Evolutionary conservation across 1,140 invertebrate genomes (phyloP).

Genomic region (Xylocopa sonorina): DNA sequence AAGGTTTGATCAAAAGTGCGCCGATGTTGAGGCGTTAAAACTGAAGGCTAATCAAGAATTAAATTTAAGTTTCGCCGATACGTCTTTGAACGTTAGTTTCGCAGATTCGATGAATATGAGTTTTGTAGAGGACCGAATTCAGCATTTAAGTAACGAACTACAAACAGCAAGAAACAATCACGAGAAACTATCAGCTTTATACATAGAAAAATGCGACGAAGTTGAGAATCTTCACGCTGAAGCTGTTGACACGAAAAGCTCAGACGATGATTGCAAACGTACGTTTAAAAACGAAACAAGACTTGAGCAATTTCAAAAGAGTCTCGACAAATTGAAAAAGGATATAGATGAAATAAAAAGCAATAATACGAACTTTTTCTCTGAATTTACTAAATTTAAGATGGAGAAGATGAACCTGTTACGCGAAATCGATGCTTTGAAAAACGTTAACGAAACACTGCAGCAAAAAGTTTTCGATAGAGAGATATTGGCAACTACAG

Average conservation of each 20-base stretch:
- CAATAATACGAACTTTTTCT: neutral
- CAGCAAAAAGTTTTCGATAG: slow-evolving; percentile 36
- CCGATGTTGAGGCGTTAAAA: slow-evolving; percentile 62
- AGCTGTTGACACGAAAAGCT: neutral
- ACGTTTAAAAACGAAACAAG: slow-evolving; percentile 5
- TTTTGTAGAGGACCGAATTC: slow-evolving; percentile 45
- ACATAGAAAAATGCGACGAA: slow-evolving; percentile 48
- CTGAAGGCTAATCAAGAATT: slow-evolving; percentile 70
- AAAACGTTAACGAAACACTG: slow-evolving; percentile 33
- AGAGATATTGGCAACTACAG: neutral
- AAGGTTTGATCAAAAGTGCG: slow-evolving; percentile 68
- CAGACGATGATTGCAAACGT: slow-evolving; percentile 2
- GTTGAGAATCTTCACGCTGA: slow-evolving; percentile 42
- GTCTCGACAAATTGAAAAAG: slow-evolving; percentile 19
- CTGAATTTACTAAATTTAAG: slow-evolving; percentile 38
- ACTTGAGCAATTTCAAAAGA: slow-evolving; percentile 29
- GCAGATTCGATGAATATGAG: slow-evolving; percentile 51
- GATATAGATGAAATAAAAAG: slow-evolving; percentile 53
- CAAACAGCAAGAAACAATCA: slow-evolving; percentile 44
- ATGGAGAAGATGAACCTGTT: slow-evolving; percentile 26
- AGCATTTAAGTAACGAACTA: slow-evolving; percentile 45
- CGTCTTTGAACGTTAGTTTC: slow-evolving; percentile 41
- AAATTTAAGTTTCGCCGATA: slow-evolving; percentile 38
- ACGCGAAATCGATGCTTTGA: slow-evolving; percentile 34
- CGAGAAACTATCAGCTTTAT: slow-evolving; percentile 36